Conservation (phyloP, 2,888 invertebrate genomes). For the Napeogenes sylphis region DNA sequence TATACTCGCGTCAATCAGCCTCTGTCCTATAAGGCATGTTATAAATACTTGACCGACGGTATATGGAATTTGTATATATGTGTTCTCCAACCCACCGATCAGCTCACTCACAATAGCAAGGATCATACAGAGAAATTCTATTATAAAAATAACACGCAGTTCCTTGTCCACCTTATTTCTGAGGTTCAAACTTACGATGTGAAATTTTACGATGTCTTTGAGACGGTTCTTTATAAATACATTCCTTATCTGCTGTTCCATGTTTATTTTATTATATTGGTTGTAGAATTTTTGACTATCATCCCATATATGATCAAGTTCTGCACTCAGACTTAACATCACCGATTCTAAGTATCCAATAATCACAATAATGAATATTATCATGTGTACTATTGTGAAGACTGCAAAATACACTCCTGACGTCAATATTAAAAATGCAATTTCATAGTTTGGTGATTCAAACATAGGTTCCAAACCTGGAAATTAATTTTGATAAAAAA, state of each 20-base stretch:
- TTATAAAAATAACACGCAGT: slow-evolving; percentile 43
- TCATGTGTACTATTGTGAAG: slow-evolving; percentile 42
- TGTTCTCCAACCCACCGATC: slow-evolving; percentile 53
- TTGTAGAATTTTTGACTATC: slow-evolving; percentile 37
- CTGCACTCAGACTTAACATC: slow-evolving; percentile 47
- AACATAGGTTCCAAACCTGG: slow-evolving; percentile 53
- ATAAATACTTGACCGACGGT: slow-evolving; percentile 47
- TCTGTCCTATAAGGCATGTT: slow-evolving; percentile 55
- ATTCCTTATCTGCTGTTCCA: slow-evolving; percentile 28
- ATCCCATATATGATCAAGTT: slow-evolving; percentile 43
- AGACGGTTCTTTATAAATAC: slow-evolving; percentile 39
- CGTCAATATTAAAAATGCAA: slow-evolving; percentile 35
- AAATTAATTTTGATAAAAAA: no score
- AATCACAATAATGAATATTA: slow-evolving; percentile 44
- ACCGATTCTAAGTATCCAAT: slow-evolving; percentile 52
- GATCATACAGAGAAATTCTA: slow-evolving; percentile 45
- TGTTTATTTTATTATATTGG: slow-evolving; percentile 1
- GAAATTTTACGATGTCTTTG: slow-evolving; percentile 40
- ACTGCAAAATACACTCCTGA: slow-evolving; percentile 36
- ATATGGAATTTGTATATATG: slow-evolving; percentile 47
- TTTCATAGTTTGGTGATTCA: slow-evolving; percentile 51
- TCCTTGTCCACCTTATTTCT: slow-evolving; percentile 39
- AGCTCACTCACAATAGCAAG: slow-evolving; percentile 48
- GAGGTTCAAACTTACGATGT: slow-evolving; percentile 40
- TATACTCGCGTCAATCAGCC: slow-evolving; percentile 48